phyloP scores from a whole-genome alignment of 2,113 vertebrate species.

The Hystrix brachyura region DNA sequence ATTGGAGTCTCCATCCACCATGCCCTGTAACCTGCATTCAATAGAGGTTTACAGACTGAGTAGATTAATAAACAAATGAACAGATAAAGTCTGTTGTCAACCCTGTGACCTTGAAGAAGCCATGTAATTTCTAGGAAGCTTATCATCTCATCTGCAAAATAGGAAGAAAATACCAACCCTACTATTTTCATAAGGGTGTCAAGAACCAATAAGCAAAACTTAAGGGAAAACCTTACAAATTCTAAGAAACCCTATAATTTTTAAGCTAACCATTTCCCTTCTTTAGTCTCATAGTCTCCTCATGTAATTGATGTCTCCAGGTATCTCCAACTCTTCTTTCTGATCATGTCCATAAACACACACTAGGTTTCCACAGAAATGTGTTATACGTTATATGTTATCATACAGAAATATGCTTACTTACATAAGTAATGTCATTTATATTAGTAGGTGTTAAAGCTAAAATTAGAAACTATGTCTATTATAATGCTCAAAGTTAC shows the following conservation, averaged over 20 bases:
- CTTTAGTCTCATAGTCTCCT: slow-evolving; percentile 25
- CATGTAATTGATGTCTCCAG: slow-evolving; percentile 14
- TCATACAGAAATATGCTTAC: slow-evolving; percentile 50
- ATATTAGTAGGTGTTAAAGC: slow-evolving; percentile 48
- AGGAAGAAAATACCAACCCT: slow-evolving; percentile 43
- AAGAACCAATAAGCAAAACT: slow-evolving; percentile 61
- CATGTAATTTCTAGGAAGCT: slow-evolving; percentile 49
- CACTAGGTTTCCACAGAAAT: slow-evolving; percentile 55
- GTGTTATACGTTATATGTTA: slow-evolving; percentile 23
- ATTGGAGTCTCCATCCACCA: background rate
- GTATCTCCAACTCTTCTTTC: slow-evolving; percentile 26
- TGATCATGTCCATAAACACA: slow-evolving; percentile 46
- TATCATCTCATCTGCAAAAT: slow-evolving; percentile 50
- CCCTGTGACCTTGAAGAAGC: slow-evolving; percentile 37
- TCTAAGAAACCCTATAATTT: background rate
- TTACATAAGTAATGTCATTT: slow-evolving; percentile 20
- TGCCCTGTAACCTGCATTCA: background rate
- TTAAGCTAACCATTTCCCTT: background rate
- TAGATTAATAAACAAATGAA: slow-evolving; percentile 43
- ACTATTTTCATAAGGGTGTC: slow-evolving; percentile 42
- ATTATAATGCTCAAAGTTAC: slow-evolving; percentile 55
- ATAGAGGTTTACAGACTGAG: slow-evolving; percentile 16
- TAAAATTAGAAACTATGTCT: slow-evolving; percentile 49
- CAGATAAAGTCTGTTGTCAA: slow-evolving; percentile 47
- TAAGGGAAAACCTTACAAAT: slow-evolving; percentile 44